Conservation (phyloP, 2,797 vertebrate species). For the Arctocebus calabarensis region DNA sequence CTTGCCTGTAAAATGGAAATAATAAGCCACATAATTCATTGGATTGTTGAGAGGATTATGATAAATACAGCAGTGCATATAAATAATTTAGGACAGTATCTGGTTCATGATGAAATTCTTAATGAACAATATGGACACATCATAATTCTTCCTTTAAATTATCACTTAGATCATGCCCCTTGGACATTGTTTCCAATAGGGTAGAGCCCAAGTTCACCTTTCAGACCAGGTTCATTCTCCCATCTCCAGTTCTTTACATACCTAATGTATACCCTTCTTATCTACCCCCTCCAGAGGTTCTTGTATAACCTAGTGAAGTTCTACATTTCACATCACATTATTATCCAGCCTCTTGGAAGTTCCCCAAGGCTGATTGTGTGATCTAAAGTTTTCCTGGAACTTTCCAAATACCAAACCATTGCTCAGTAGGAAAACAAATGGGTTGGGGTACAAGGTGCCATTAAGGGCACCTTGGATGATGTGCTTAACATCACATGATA, state of each 20-base stretch:
- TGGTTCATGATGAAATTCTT: background rate
- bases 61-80: background rate
- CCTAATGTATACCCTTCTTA: background rate
- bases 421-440: background rate
- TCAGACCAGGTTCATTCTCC: background rate
- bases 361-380: background rate
- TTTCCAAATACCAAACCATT: background rate
- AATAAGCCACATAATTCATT: background rate
- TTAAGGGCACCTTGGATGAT: background rate
- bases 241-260: background rate
- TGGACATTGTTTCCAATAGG: background rate
- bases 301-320: background rate
- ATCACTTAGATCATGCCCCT: background rate
- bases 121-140: background rate
- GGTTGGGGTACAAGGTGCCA: background rate
- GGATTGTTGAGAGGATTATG: background rate
- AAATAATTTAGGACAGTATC: background rate
- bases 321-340: background rate
- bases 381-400: slow-evolving; percentile 3
- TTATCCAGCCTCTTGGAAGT: background rate
- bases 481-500: background rate
- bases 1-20: background rate
- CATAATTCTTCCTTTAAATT: background rate
- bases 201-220: background rate
- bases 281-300: background rate